Evolutionary conservation across 2,888 invertebrate species (phyloP), one percentile per base, ranked within the genome.

Genomic region (Lochmaea capreae): DNA sequence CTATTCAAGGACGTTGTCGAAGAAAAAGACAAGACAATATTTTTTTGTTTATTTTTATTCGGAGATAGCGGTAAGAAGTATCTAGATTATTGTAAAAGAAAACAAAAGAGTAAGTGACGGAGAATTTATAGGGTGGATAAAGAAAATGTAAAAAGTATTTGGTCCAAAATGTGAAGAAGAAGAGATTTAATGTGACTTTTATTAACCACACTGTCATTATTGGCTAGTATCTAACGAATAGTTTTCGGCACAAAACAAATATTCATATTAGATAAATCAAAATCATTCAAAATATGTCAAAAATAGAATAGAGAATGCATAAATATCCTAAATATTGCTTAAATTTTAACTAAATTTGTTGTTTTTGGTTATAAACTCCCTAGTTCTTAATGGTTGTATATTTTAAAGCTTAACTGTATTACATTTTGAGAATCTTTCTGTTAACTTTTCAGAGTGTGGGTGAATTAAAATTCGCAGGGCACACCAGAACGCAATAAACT

Each of bases 401-500:
- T 33, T 5, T 33, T 33, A n/a, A n/a, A n/a, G n/a, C n/a, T n/a
- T n/a, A n/a, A n/a, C n/a, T n/a, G n/a, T n/a, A n/a, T n/a, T n/a
- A 9, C 33, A 39, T 39, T 39, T 39, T 0, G 33, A 39, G 33
- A 39, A 39, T 39, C n/a, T 49, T 18, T 10, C 54, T 54, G 54
- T 16, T 16, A n/a, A 42, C 42, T 39, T 63, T 63, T 63, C 43
- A 4, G 0, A 18, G 62, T 46, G 43, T 16, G 16, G 18, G 6
- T 18, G 18, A 43, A 70, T 70, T 54, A 63, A 63, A 42, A 70
- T 70, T 70, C 70, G 1, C 43, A 5, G 26, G 26, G 49, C 67
- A 59, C n/a, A 39, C 54, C 6, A 63, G 62, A 62, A 63, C 70
- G 54, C 70, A 70, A 49, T 63, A 63, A 63, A 63, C 43, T 43